Evolutionary conservation across 2,797 vertebrate species (phyloP).

Genomic region (Esox masquinongy): DNA sequence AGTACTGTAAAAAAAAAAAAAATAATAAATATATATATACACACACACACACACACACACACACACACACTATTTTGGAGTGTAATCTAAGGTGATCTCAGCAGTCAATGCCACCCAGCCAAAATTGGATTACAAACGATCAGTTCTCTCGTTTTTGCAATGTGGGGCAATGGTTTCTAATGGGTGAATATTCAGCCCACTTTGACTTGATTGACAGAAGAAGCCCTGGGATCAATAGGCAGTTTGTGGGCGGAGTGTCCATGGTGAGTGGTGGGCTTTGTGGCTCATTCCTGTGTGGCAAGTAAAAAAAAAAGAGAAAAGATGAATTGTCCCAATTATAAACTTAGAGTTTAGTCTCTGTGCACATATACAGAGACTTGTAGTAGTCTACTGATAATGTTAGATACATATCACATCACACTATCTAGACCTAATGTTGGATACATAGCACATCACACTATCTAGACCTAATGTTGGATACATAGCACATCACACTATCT

Average conservation of each 20-base stretch:
- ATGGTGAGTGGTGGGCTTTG: neutral
- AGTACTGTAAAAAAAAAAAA: conserved; percentile 11
- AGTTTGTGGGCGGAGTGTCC: neutral
- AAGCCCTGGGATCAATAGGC: conserved; percentile 5
- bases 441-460: no score
- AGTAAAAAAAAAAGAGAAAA: neutral
- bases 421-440: no score
- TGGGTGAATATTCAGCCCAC: neutral
- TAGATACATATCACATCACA: neutral
- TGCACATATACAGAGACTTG: neutral
- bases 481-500: neutral
- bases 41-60: no score
- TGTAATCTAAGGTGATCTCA: conserved; percentile 23
- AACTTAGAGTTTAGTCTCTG: neutral
- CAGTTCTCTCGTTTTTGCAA: conserved; percentile 8
- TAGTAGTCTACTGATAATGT: neutral
- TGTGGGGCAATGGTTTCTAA: conserved; percentile 10
- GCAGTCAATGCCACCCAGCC: conserved; percentile 10
- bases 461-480: no score
- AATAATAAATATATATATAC: no score
- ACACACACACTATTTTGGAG: conserved; percentile 3
- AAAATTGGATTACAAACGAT: conserved; percentile 20
- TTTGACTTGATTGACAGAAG: conserved; percentile 27
- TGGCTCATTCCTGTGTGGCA: neutral
- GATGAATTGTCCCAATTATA: neutral